A percentile compares a stretch with the other conserved stretches of the same genome.
Evolutionary conservation across 2,113 vertebrate genomes (phyloP).

Genomic region (Pelobates fuscus): DNA sequence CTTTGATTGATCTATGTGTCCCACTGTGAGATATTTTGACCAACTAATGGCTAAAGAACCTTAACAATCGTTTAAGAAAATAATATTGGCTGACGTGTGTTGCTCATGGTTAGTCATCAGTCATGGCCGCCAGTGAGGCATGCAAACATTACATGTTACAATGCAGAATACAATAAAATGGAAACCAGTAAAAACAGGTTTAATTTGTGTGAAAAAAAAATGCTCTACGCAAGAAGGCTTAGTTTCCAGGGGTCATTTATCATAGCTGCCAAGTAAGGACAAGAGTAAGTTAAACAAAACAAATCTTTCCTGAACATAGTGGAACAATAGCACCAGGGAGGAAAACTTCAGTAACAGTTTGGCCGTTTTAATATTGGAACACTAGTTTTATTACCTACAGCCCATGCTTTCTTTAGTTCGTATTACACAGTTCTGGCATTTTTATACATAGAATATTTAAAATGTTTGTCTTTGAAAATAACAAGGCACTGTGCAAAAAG

Average conservation of each 20-base stretch:
- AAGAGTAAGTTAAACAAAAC: constrained; percentile 6
- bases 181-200: background rate
- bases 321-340: constrained; percentile 3
- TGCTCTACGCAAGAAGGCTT: background rate
- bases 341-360: too few relatives aligned
- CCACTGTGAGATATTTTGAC: background rate
- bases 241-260: constrained; percentile 3
- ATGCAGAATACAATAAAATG: background rate
- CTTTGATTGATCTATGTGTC: background rate
- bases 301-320: constrained; percentile 12
- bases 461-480: too few relatives aligned
- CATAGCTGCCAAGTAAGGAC: constrained; percentile 16
- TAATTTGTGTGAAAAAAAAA: constrained; percentile 2
- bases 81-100: background rate
- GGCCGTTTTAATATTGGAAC: too few relatives aligned
- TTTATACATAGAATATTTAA: too few relatives aligned
- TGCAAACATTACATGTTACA: background rate
- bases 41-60: background rate
- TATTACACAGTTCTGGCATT: too few relatives aligned
- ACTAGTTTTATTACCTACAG: too few relatives aligned
- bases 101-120: background rate
- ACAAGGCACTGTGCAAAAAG: too few relatives aligned
- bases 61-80: background rate
- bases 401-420: too few relatives aligned
- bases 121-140: too few relatives aligned